Evolutionary conservation across 2,797 vertebrate genomes (phyloP).

Genomic region (Gymnoscopelus braueri): DNA sequence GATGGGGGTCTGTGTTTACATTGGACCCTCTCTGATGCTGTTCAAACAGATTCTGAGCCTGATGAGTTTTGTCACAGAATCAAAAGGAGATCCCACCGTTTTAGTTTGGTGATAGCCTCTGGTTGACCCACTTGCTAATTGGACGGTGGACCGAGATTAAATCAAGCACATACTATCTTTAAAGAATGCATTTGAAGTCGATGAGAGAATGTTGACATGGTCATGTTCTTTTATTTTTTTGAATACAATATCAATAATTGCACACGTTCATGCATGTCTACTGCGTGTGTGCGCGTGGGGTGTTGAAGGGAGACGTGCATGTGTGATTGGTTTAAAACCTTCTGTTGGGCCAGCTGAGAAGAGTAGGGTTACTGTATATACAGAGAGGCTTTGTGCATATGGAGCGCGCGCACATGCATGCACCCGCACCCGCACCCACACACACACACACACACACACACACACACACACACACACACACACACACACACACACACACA

Average conservation of each 20-base stretch:
- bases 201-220: not conserved
- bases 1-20: constrained; percentile 61
- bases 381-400: constrained; percentile 65
- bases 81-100: constrained; percentile 6
- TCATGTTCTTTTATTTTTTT: not conserved
- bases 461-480: constrained; percentile 1
- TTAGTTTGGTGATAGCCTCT: constrained; percentile 57
- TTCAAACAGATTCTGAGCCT: constrained; percentile 64
- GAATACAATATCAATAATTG: constrained; percentile 28
- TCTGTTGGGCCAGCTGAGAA: constrained; percentile 61
- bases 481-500: constrained; percentile 21
- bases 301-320: constrained; percentile 4
- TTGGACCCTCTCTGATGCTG: constrained; percentile 50
- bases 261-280: constrained; percentile 19
- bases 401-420: not conserved
- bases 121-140: constrained; percentile 63
- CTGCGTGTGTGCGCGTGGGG: not conserved
- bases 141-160: constrained; percentile 54
- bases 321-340: constrained; percentile 40
- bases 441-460: constrained; percentile 19
- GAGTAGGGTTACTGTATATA: constrained; percentile 71
- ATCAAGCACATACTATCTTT: constrained; percentile 45
- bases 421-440: not conserved
- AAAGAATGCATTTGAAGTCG: constrained; percentile 60
- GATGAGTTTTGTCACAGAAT: constrained; percentile 49